phyloP scores from a whole-genome alignment of 2,113 vertebrate genomes.

The Pomatorhinus ruficollis region DNA sequence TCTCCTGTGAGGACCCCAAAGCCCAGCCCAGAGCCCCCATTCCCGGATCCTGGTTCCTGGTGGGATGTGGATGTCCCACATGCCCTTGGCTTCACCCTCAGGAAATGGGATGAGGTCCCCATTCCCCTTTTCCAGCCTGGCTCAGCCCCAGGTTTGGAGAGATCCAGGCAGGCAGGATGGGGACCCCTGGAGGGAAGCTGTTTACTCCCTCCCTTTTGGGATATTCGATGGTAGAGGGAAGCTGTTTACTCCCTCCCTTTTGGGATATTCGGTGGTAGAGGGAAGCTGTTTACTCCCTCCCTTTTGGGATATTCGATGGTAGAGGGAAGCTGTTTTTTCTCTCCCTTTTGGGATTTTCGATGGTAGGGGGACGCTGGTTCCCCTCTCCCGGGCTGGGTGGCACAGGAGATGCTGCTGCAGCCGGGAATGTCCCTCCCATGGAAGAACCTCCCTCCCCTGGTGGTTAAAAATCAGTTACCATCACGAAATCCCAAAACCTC shows the following conservation, averaged over 20 bases:
- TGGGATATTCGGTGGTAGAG: no score
- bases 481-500: neutral
- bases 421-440: neutral
- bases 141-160: neutral
- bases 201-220: no score
- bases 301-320: no score
- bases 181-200: neutral
- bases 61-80: neutral
- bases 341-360: no score
- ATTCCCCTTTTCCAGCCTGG: neutral
- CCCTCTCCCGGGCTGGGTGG: neutral
- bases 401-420: neutral
- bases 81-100: neutral
- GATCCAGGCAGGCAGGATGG: neutral
- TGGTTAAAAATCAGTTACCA: neutral
- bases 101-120: neutral
- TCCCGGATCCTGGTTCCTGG: rapidly evolving
- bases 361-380: neutral
- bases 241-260: no score
- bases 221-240: no score
- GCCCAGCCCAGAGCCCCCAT: neutral
- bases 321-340: no score
- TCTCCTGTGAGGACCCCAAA: neutral
- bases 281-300: no score
- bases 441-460: neutral